Conservation (phyloP, 2,113 vertebrate genomes). For the Strix aluco region DNA sequence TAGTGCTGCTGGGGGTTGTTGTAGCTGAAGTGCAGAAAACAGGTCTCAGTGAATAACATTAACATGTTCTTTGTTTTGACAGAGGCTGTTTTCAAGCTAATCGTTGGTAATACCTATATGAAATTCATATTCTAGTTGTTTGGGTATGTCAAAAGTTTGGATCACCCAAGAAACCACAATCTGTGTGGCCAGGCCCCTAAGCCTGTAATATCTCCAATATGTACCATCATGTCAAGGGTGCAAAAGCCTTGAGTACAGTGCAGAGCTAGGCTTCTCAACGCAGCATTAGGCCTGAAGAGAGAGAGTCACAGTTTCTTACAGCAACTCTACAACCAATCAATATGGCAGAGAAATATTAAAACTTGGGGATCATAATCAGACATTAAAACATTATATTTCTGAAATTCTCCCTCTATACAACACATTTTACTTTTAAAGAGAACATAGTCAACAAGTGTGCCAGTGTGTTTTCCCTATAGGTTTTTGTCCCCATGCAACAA, state of each 20-base stretch:
- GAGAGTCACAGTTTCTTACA: neutral
- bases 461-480: slow-evolving; percentile 71
- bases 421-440: slow-evolving; percentile 75
- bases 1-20: too few relatives aligned
- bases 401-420: neutral
- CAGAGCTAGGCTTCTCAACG: neutral
- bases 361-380: neutral
- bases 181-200: accelerated
- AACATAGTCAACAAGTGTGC: slow-evolving; percentile 76
- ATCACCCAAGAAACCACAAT: neutral
- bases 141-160: neutral
- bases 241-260: neutral
- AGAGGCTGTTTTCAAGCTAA: neutral
- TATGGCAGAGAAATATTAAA: neutral
- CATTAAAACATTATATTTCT: neutral
- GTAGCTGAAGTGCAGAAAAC: too few relatives aligned
- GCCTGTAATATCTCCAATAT: neutral
- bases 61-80: neutral
- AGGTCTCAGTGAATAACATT: neutral
- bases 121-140: neutral
- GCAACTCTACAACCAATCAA: neutral
- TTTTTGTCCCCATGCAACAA: slow-evolving; percentile 66
- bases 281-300: neutral
- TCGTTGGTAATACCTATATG: neutral
- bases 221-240: neutral